Conservation (phyloP, 2,888 invertebrate genomes). For the Tipula unca region DNA sequence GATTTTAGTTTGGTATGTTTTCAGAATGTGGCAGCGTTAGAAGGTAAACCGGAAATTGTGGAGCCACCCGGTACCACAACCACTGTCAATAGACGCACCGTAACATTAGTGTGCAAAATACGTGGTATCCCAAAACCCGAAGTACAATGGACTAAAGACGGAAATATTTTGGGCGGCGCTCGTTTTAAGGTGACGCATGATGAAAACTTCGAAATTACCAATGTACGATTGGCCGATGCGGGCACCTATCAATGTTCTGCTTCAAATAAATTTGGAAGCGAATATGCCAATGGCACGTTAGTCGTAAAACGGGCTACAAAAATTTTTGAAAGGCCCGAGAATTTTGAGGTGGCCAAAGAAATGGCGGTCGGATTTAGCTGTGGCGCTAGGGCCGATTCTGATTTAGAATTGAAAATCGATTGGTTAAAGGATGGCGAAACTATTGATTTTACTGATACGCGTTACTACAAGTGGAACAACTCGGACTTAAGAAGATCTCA, state of each 20-base stretch:
- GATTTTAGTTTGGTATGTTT: background rate
- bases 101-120: constrained; percentile 80
- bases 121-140: constrained; percentile 94
- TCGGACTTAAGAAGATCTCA: too few relatives aligned
- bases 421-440: constrained; percentile 83
- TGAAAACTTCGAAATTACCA: constrained; percentile 74
- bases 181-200: constrained; percentile 66
- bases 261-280: constrained; percentile 81
- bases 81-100: constrained; percentile 74
- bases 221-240: constrained; percentile 78
- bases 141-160: constrained; percentile 82
- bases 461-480: constrained; percentile 78
- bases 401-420: constrained; percentile 64
- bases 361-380: constrained; percentile 87
- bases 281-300: constrained; percentile 70
- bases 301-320: constrained; percentile 80
- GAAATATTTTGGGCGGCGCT: constrained; percentile 81
- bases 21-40: constrained; percentile 51
- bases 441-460: constrained; percentile 78
- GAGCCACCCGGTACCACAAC: constrained; percentile 72
- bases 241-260: constrained; percentile 93
- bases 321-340: constrained; percentile 80
- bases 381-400: constrained; percentile 85
- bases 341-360: constrained; percentile 87
- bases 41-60: constrained; percentile 85